Conservation (phyloP, 1,140 invertebrate genomes). For the Callitettix versicolor region DNA sequence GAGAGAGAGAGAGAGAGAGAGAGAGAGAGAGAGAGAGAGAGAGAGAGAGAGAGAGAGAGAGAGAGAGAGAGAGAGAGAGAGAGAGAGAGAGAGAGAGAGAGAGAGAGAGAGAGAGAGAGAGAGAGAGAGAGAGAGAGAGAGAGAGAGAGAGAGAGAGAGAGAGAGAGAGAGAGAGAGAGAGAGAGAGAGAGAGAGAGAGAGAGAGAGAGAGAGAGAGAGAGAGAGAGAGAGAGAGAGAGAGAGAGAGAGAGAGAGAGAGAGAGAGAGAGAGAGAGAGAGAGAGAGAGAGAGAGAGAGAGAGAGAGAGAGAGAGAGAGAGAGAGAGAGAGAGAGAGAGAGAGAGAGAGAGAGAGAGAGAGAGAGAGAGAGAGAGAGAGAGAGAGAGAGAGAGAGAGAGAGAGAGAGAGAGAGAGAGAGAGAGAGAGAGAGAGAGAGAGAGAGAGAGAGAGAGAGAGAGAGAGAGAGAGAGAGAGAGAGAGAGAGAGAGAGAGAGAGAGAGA, state of each 20-base stretch:
- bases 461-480: neutral
- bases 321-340: neutral
- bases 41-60: neutral
- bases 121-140: neutral
- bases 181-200: neutral
- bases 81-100: neutral
- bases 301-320: neutral
- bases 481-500: neutral
- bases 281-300: neutral
- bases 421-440: neutral
- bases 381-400: neutral
- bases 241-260: neutral
- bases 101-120: neutral
- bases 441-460: neutral
- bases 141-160: neutral
- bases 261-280: neutral
- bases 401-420: neutral
- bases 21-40: neutral
- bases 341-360: neutral
- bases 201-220: neutral
- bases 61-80: neutral
- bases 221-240: neutral
- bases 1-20: neutral
- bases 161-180: neutral
- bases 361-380: neutral